phyloP scores from a whole-genome alignment of 2,113 vertebrate genomes.

The Sturnira hondurensis region DNA sequence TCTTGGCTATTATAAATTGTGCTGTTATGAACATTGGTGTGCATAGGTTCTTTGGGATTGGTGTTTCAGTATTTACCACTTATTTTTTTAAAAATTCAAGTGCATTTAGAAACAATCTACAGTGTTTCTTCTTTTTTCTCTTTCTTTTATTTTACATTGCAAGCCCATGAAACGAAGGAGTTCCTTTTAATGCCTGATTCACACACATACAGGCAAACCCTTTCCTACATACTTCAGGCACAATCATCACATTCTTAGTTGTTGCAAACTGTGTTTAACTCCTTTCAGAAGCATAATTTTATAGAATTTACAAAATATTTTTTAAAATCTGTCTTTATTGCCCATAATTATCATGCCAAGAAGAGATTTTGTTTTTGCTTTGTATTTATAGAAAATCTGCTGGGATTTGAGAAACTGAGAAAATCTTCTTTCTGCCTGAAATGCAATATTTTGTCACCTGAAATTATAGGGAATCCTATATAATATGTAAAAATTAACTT shows the following conservation, averaged over 20 bases:
- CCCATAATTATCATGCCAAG: not conserved
- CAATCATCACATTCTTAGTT: not conserved
- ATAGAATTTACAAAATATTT: not conserved
- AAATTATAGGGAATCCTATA: not conserved
- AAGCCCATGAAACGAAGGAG: not conserved
- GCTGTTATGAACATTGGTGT: too few species aligned
- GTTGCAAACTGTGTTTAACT: not conserved
- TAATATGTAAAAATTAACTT: not conserved
- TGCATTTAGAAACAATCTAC: not conserved
- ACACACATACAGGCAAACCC: not conserved
- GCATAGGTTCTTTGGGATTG: too few species aligned
- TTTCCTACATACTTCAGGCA: not conserved
- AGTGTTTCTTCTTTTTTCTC: not conserved
- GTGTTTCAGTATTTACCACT: not conserved
- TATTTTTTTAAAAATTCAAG: not conserved
- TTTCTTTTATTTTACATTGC: not conserved
- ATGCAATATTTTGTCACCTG: not conserved
- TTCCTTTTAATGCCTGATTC: not conserved
- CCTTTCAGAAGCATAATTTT: not conserved
- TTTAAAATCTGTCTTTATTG: not conserved
- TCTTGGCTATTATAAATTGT: too few species aligned
- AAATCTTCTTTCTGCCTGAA: not conserved
- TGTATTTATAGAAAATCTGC: not conserved
- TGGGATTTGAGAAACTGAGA: not conserved
- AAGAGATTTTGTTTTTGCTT: not conserved